Conservation (phyloP, 2,113 vertebrate genomes). For the Cyprinodon variegatus region DNA sequence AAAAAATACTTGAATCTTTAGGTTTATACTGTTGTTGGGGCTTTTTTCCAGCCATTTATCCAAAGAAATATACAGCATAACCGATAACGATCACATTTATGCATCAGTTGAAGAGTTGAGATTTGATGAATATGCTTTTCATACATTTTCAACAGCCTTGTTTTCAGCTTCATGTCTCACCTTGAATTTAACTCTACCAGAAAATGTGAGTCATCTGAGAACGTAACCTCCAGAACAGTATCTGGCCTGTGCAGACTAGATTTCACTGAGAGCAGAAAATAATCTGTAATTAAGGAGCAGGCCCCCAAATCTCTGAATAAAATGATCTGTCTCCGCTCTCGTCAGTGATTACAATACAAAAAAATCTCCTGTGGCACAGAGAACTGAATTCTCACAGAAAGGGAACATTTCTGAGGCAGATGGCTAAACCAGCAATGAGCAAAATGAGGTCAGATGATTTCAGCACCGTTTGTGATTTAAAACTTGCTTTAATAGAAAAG, state of each 20-base stretch:
- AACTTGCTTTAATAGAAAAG: neutral
- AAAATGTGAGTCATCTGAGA: slow-evolving; percentile 28
- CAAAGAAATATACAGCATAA: neutral
- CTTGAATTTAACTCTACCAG: neutral
- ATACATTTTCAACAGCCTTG: neutral
- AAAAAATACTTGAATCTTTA: neutral
- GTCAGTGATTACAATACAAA: slow-evolving; percentile 32
- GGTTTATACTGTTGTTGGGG: neutral
- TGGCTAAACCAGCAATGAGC: slow-evolving; percentile 27
- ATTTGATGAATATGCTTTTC: neutral
- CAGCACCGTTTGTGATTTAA: neutral
- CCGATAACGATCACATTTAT: neutral
- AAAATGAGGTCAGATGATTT: slow-evolving; percentile 12
- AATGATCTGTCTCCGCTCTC: slow-evolving; percentile 30
- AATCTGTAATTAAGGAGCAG: slow-evolving; percentile 27
- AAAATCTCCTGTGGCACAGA: slow-evolving; percentile 31
- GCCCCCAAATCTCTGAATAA: slow-evolving; percentile 29
- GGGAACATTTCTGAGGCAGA: slow-evolving; percentile 27
- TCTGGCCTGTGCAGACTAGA: slow-evolving; percentile 18
- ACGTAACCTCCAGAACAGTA: slow-evolving; percentile 15
- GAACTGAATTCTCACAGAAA: slow-evolving; percentile 28
- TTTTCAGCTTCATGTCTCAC: neutral
- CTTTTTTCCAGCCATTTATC: neutral
- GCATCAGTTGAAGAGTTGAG: neutral
- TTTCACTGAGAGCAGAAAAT: slow-evolving; percentile 2